Percentiles rank a stretch among this genome's conserved stretches.
These are phyloP conservation scores for Cotesia typhae DNA, from an alignment of 1,140 invertebrate genomes.

Conservation along the genomic window DNA sequence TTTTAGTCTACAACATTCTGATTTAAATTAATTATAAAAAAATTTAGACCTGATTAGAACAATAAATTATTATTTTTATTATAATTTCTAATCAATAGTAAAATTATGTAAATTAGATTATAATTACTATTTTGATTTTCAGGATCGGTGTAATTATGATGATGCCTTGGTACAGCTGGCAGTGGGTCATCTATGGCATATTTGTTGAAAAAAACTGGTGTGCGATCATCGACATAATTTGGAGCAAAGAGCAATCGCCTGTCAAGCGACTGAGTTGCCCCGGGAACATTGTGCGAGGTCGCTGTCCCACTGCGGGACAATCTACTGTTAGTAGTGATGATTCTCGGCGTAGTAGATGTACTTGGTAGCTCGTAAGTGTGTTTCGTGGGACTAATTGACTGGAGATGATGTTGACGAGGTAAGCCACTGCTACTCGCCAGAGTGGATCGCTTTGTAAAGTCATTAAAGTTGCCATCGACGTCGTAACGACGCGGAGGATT, in stretches of 20 bases:
- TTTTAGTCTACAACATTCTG: too few species aligned
- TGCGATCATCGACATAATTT: constrained; percentile 60
- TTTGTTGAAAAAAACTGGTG: constrained; percentile 76
- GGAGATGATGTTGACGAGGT: constrained; percentile 23
- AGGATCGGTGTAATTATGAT: background rate
- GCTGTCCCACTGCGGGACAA: constrained; percentile 4
- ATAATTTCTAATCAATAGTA: too few species aligned
- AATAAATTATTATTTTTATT: too few species aligned
- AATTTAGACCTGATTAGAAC: too few species aligned
- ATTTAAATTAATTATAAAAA: too few species aligned
- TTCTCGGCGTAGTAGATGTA: constrained; percentile 30
- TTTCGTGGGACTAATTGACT: constrained; percentile 17
- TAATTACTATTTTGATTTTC: background rate
- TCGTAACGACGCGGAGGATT: constrained; percentile 30
- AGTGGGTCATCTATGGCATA: constrained; percentile 72
- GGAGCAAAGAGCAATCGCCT: constrained; percentile 54
- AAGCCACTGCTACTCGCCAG: constrained; percentile 7
- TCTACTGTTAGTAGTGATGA: background rate
- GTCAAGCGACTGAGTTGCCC: constrained; percentile 61
- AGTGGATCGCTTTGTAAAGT: constrained; percentile 23
- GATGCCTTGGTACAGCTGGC: too few species aligned
- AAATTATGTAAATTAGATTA: too few species aligned
- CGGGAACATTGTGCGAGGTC: constrained; percentile 14
- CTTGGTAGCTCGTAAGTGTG: constrained; percentile 21
- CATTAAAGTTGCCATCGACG: constrained; percentile 16